These are phyloP conservation scores for Formicarius rufipectus DNA, from an alignment of 2,113 vertebrate species.

Conservation along the genomic window DNA sequence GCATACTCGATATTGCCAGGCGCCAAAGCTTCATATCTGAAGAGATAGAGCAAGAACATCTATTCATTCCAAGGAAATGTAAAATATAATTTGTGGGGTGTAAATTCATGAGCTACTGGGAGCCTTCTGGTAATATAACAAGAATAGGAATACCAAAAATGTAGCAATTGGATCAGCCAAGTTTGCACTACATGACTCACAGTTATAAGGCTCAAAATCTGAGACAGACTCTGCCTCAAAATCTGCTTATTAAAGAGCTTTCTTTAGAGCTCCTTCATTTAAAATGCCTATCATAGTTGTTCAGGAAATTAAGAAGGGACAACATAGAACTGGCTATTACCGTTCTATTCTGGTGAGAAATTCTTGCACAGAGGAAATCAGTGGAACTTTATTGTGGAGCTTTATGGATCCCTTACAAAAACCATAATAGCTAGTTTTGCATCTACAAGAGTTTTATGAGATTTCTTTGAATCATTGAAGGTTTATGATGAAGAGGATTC, in stretches of 20 bases:
- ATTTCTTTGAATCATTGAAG: neutral
- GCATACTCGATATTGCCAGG: slow-evolving; percentile 82
- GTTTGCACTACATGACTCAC: neutral
- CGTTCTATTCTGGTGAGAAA: neutral
- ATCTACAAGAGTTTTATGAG: neutral
- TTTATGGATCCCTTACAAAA: neutral
- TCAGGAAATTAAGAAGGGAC: neutral
- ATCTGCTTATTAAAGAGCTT: neutral
- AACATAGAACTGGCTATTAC: neutral
- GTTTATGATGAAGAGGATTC: neutral
- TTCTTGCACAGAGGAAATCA: neutral
- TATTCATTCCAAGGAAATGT: neutral
- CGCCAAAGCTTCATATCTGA: slow-evolving; percentile 89
- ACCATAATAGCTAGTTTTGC: neutral
- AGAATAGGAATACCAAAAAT: neutral
- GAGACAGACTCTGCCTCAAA: neutral
- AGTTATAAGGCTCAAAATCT: neutral
- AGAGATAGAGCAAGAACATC: neutral
- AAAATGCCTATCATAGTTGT: neutral
- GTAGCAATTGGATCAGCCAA: neutral
- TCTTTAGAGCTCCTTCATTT: neutral
- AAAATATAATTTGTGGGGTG: neutral
- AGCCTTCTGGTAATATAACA: neutral
- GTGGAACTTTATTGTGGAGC: neutral
- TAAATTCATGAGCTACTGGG: neutral